Conservation (phyloP, 2,113 vertebrate species). For the Hippocampus guttulatus region DNA sequence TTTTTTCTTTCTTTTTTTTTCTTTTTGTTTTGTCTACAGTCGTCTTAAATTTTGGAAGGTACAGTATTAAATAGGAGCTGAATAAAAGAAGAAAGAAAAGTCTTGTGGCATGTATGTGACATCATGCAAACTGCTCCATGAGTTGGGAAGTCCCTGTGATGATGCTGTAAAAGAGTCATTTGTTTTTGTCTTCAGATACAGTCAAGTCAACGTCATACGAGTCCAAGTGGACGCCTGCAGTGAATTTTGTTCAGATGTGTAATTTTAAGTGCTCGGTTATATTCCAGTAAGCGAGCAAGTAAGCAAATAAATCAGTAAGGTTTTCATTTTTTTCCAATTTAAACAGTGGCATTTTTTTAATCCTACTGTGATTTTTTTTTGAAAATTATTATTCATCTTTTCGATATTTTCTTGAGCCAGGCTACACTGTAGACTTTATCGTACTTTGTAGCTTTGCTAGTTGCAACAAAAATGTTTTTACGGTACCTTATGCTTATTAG, state of each 20-base stretch:
- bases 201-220: background rate
- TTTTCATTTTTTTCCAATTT: background rate
- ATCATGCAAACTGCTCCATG: conserved; percentile 16
- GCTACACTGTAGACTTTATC: background rate
- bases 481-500: background rate
- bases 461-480: background rate
- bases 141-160: conserved; percentile 23
- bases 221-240: background rate
- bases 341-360: background rate
- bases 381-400: background rate
- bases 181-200: background rate
- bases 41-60: background rate
- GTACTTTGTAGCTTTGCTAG: background rate
- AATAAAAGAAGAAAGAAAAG: conserved; percentile 1
- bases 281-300: background rate
- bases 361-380: background rate
- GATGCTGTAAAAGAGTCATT: conserved; percentile 9
- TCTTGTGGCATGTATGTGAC: conserved; percentile 4
- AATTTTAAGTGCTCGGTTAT: background rate
- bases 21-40: background rate
- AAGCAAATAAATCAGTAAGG: background rate
- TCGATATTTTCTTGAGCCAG: background rate
- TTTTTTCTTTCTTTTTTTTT: background rate
- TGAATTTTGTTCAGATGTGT: background rate
- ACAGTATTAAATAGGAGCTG: background rate